phyloP scores from a whole-genome alignment of 2,113 vertebrate genomes.

The Phodopus roborovskii region DNA sequence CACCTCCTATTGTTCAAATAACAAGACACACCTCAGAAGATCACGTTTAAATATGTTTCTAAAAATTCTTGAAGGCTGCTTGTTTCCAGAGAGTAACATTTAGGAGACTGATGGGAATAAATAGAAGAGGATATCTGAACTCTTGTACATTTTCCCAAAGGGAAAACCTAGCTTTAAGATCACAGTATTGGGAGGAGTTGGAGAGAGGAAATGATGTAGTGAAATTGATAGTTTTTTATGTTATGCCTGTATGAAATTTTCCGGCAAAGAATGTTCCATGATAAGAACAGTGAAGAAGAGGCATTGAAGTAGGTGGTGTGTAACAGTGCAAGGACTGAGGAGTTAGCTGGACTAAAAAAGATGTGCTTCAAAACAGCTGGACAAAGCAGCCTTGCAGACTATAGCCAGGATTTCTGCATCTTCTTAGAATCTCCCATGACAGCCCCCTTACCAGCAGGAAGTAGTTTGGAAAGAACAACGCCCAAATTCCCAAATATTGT shows the following conservation, averaged over 20 bases:
- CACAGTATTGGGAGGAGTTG: background rate
- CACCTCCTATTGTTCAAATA: background rate
- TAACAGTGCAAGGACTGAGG: background rate
- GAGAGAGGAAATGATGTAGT: background rate
- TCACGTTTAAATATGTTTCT: background rate
- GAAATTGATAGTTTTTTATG: background rate
- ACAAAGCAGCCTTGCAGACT: too few relatives aligned
- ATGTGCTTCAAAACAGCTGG: too few relatives aligned
- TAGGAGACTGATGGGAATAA: background rate
- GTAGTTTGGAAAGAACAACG: too few relatives aligned
- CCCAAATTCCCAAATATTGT: too few relatives aligned
- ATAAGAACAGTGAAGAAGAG: background rate
- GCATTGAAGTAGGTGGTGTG: background rate
- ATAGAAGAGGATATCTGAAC: background rate
- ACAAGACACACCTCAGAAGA: constrained; percentile 4
- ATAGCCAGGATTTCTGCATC: too few relatives aligned
- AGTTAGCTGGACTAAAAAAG: background rate
- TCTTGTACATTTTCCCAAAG: background rate
- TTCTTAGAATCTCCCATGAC: too few relatives aligned
- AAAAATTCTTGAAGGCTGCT: background rate
- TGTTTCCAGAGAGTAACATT: background rate
- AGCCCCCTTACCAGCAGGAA: too few relatives aligned
- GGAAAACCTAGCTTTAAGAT: background rate
- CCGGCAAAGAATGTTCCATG: too few relatives aligned
- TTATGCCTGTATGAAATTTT: background rate